Base-by-base conservation (phyloP, 2,888 invertebrate species). In the Drosophila longiperda region DNA sequence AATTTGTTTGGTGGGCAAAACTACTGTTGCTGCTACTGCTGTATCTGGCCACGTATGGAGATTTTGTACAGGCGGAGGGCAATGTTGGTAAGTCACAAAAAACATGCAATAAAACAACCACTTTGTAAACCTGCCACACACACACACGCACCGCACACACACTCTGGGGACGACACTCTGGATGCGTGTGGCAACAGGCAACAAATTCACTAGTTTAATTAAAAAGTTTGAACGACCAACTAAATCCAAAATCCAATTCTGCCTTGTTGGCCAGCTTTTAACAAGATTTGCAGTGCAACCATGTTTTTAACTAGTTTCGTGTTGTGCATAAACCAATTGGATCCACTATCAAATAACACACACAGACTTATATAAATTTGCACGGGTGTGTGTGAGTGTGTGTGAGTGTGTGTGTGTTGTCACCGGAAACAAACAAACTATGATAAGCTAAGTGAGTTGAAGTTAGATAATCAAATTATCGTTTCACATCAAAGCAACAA, bases 11-110 rank as follows among this genome's bases (percentile, higher is more conserved):
- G 15, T 42, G 80, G 38, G 74, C 78, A 52, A 66, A 76, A 63
- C 70, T 85, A 6, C 74, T 83, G 72, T 78, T 89, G 76, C 82
- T 87, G 78, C 82, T 90, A 60, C 72, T 90, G 60, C 72, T 91
- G 73, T 68, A 87, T 66, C 75, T 91, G 66, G 73, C 88, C 67
- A 83, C 81, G 42, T 82, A 81, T 78, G 88, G 84, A 74, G 82
- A 90, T 87, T 75, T 86, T 87, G 91, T 84, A 63, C 77, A 86
- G 79, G 86, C 91, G 85, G 92, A 92, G 85, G 92, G 92, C 87
- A 92, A 92, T 91, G 91, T 92, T 86, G 92, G 92, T 92, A 72
- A 92, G 92, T 92, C 20, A n/a, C 17, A 36, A 45, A 17, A 17
- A 12, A 23, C 36, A 45, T 0, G 50, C 15, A 32, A 7, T 20